Conservation (phyloP, 2,113 vertebrate genomes). For the Silurus asotus region DNA sequence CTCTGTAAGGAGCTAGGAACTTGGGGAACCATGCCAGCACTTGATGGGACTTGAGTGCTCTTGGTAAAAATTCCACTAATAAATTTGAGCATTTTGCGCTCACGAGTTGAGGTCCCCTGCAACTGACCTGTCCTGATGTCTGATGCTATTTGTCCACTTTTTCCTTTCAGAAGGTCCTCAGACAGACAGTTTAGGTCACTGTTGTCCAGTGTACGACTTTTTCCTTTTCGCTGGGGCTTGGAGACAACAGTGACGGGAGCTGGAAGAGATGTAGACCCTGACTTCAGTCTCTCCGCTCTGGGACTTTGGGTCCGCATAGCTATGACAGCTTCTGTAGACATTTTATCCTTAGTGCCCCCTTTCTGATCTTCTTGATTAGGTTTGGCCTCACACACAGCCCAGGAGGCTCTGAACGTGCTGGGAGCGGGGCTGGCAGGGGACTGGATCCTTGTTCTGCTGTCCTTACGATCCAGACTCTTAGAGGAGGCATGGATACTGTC, state of each 20-base stretch:
- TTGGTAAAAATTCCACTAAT: constrained; percentile 97
- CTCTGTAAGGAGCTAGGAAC: constrained; percentile 73
- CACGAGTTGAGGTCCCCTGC: constrained; percentile 79
- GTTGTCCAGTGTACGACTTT: constrained; percentile 93
- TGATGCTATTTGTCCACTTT: constrained; percentile 61
- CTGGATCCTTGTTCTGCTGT: constrained; percentile 60
- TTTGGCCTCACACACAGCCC: constrained; percentile 83
- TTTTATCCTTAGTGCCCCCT: constrained; percentile 57
- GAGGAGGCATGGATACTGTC: constrained; percentile 72
- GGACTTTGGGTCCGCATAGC: constrained; percentile 72
- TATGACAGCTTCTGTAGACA: constrained; percentile 56
- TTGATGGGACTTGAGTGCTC: constrained; percentile 78
- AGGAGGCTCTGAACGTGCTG: constrained; percentile 80
- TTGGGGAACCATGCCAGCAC: constrained; percentile 68
- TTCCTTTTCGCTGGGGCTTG: constrained; percentile 83
- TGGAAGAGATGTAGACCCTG: constrained; percentile 67
- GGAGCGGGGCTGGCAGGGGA: constrained; percentile 61
- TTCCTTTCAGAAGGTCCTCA: constrained; percentile 72
- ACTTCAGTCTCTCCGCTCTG: constrained; percentile 75
- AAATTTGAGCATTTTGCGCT: constrained; percentile 95
- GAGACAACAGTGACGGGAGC: constrained; percentile 58
- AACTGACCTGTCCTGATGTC: constrained; percentile 62
- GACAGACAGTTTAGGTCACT: constrained; percentile 86
- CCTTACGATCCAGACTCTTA: constrained; percentile 75
- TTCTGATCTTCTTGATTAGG: constrained; percentile 60